A percentile compares a stretch with the other conserved stretches of the same genome.
phyloP scores from a whole-genome alignment of 2,113 vertebrate species.

The Phyllostomus hastatus region DNA sequence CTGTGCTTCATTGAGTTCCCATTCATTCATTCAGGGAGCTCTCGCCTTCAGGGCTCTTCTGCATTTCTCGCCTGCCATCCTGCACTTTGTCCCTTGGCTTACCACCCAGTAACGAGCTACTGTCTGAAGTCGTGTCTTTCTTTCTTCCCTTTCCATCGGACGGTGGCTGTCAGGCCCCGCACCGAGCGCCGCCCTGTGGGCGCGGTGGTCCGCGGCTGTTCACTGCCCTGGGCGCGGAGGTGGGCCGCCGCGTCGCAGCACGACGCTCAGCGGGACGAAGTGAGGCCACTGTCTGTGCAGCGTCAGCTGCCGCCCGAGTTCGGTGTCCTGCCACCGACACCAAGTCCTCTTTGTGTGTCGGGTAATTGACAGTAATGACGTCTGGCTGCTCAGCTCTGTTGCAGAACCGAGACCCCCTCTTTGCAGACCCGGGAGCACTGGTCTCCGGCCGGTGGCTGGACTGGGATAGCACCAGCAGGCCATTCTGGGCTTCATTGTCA shows the following conservation, averaged over 20 bases:
- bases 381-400: constrained; percentile 76
- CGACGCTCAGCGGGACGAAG: constrained; percentile 66
- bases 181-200: constrained; percentile 26
- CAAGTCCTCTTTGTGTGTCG: constrained; percentile 71
- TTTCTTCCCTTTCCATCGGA: not conserved
- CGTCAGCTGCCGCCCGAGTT: constrained; percentile 78
- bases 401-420: constrained; percentile 73
- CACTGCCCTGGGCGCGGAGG: constrained; percentile 67
- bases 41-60: not conserved
- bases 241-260: constrained; percentile 62
- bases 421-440: constrained; percentile 69
- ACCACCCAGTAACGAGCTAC: constrained; percentile 40
- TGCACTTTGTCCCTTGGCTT: constrained; percentile 35
- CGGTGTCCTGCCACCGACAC: constrained; percentile 68
- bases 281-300: constrained; percentile 74
- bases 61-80: constrained; percentile 26
- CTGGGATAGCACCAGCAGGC: constrained; percentile 78
- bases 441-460: constrained; percentile 68
- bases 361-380: constrained; percentile 77
- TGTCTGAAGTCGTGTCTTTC: constrained; percentile 32
- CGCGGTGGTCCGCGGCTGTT: constrained; percentile 73
- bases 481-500: constrained; percentile 82
- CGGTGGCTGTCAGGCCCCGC: constrained; percentile 63
- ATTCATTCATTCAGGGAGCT: not conserved
- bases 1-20: not conserved